Conservation (phyloP, 2,888 invertebrate genomes). For the Watsonalla cultraria region DNA sequence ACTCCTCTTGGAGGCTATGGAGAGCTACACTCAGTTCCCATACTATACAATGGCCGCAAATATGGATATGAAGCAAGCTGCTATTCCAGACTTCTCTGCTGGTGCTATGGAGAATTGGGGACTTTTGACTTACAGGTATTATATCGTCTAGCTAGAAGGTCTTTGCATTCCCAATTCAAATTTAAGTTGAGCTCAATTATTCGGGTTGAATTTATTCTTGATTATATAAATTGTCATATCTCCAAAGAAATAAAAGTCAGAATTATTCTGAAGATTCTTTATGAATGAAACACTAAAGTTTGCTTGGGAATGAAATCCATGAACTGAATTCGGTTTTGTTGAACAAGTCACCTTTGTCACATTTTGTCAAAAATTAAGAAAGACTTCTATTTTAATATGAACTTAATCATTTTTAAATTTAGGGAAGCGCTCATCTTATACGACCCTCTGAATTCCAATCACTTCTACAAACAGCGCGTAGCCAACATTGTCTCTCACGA, state of each 20-base stretch:
- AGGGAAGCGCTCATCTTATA: conserved; percentile 81
- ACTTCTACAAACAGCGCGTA: conserved; percentile 80
- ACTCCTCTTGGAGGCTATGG: conserved; percentile 70
- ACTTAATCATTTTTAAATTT: conserved; percentile 16
- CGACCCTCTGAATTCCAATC: conserved; percentile 63
- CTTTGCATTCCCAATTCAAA: too few relatives aligned
- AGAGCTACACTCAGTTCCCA: conserved; percentile 73
- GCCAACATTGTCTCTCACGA: conserved; percentile 87
- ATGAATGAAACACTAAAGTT: too few relatives aligned
- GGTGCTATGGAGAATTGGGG: conserved; percentile 95
- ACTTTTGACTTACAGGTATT: conserved; percentile 84
- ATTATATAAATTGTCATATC: too few relatives aligned
- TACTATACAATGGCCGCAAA: conserved; percentile 73
- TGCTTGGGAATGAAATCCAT: too few relatives aligned
- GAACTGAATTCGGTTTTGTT: too few relatives aligned
- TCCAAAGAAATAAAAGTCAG: too few relatives aligned
- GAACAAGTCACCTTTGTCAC: too few relatives aligned
- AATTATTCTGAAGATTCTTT: too few relatives aligned
- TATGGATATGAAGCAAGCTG: conserved; percentile 83
- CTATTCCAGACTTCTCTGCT: conserved; percentile 87
- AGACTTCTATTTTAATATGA: neutral
- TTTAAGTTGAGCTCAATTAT: too few relatives aligned
- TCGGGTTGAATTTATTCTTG: too few relatives aligned
- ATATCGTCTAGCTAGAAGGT: neutral
- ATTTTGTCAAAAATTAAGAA: too few relatives aligned